A percentile compares a stretch with the other conserved stretches of the same genome.
Conservation (phyloP, 2,888 invertebrate species). For the Sinodicranocentrus sp. region DNA sequence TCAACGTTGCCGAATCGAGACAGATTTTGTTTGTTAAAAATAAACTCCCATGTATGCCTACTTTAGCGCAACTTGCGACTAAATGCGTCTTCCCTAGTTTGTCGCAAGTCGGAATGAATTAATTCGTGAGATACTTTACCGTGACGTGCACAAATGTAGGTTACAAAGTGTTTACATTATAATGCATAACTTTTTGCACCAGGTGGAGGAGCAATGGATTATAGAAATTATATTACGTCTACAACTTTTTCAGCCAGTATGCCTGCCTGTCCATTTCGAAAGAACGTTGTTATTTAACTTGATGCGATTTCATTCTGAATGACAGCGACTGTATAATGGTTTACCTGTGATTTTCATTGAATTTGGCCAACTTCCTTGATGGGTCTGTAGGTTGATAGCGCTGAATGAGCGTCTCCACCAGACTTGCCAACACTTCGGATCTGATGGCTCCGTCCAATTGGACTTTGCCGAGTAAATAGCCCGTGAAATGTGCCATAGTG, state of each 20-base stretch:
- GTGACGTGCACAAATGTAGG: constrained; percentile 57
- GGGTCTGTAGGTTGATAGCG: constrained; percentile 74
- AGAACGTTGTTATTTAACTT: not conserved
- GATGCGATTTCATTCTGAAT: constrained; percentile 10
- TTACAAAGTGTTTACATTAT: constrained; percentile 53
- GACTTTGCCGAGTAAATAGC: constrained; percentile 76
- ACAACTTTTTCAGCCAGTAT: too few relatives aligned
- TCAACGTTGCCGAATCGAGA: too few relatives aligned
- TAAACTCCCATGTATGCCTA: too few relatives aligned
- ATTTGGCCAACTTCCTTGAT: constrained; percentile 72
- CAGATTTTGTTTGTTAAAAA: too few relatives aligned
- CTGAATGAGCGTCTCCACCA: constrained; percentile 75
- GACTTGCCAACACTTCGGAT: constrained; percentile 75
- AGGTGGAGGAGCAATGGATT: too few relatives aligned
- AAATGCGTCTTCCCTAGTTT: constrained; percentile 14
- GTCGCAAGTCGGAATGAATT: constrained; percentile 54
- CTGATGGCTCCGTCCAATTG: constrained; percentile 76
- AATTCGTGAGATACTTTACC: constrained; percentile 60
- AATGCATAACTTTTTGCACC: not conserved
- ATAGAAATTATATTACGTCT: constrained; percentile 5
- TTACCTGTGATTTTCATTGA: constrained; percentile 76
- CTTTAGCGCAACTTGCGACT: not conserved
- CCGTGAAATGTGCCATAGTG: constrained; percentile 76
- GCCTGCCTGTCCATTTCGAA: not conserved
- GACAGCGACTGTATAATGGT: constrained; percentile 1